Percentiles rank a stretch among this genome's conserved stretches.
Evolutionary conservation across 2,888 invertebrate genomes (phyloP).

Genomic region (Vesta saturnalis): DNA sequence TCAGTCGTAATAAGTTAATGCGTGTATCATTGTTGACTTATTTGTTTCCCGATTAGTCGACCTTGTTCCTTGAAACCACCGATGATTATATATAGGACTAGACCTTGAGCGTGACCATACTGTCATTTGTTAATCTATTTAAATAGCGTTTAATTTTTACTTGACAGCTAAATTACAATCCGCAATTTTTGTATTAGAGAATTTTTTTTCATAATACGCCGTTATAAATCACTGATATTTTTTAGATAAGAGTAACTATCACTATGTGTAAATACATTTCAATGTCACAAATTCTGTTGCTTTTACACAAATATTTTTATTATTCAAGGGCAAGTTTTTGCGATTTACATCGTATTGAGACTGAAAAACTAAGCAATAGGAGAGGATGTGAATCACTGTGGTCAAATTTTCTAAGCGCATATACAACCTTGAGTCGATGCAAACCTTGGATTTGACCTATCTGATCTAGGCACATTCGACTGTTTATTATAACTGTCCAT

Average conservation of each 20-base stretch:
- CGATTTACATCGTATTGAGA: constrained; percentile 20
- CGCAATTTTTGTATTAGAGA: neutral
- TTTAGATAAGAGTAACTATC: constrained; percentile 13
- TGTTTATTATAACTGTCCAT: constrained; percentile 21
- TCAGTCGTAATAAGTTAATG: constrained; percentile 34
- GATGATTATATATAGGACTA: constrained; percentile 35
- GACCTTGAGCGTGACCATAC: constrained; percentile 35
- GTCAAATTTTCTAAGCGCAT: constrained; percentile 11
- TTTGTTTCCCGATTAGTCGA: constrained; percentile 38
- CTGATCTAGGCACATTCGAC: constrained; percentile 30
- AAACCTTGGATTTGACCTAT: constrained; percentile 40
- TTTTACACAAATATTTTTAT: constrained; percentile 24
- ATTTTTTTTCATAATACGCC: neutral
- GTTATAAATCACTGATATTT: neutral
- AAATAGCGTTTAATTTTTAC: constrained; percentile 16
- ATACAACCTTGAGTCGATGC: constrained; percentile 30
- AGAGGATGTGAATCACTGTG: constrained; percentile 32
- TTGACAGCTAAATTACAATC: neutral
- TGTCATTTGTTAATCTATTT: constrained; percentile 30
- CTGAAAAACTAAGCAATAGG: constrained; percentile 16
- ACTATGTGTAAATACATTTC: constrained; percentile 30
- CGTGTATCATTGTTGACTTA: constrained; percentile 33
- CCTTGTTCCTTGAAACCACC: constrained; percentile 39
- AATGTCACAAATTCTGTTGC: constrained; percentile 34
- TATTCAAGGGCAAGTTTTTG: constrained; percentile 33